Conservation (phyloP, 92 coral and sea anemone species). For the Umimayanthus kanabou region DNA sequence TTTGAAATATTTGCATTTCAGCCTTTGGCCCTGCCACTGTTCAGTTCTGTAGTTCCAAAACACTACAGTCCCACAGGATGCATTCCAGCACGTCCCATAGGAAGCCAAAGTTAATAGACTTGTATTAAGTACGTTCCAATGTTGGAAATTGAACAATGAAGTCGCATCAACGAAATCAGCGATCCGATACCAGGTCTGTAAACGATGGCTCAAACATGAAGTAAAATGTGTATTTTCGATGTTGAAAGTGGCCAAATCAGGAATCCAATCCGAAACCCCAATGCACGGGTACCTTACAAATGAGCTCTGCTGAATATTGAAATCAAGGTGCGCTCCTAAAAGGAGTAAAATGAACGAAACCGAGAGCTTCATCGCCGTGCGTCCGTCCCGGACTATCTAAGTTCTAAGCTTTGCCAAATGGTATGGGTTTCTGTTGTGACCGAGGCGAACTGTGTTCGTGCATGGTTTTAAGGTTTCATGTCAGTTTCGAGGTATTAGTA, state of each 20-base stretch:
- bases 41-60: slow-evolving; percentile 16
- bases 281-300: no score
- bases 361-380: no score
- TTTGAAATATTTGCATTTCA: not conserved
- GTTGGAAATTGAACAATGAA: slow-evolving; percentile 19
- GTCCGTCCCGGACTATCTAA: no score
- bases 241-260: no score
- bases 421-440: not conserved
- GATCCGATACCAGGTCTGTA: no score
- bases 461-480: not conserved
- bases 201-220: no score
- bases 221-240: no score
- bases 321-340: no score
- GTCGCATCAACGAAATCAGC: slow-evolving; percentile 11
- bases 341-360: no score
- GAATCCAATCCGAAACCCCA: no score
- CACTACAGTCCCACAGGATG: slow-evolving; percentile 1
- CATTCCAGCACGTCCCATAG: slow-evolving; percentile 3
- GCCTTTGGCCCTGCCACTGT: not conserved
- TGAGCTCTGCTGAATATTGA: no score
- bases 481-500: no score
- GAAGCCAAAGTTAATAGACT: not conserved
- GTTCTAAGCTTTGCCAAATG: not conserved
- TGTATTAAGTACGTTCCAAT: slow-evolving; percentile 3
- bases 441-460: not conserved